Percentiles rank a stretch among this genome's conserved stretches.
Conservation (phyloP, 2,113 vertebrate genomes). For the Falco punctatus region DNA sequence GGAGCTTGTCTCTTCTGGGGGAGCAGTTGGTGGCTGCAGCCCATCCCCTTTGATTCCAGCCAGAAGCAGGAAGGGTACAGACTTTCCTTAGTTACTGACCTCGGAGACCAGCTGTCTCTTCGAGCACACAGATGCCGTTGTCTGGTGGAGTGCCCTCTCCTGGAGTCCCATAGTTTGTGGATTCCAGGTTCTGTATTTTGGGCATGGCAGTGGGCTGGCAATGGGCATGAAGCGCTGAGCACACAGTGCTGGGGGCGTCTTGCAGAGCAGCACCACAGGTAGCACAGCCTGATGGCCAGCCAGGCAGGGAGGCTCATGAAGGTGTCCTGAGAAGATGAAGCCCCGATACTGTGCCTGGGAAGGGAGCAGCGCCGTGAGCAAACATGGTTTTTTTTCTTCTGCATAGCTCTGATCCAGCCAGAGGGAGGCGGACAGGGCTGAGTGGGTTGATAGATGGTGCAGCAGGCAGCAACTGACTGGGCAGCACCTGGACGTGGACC, state of each 20-base stretch:
- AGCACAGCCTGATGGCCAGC: slow-evolving; percentile 64
- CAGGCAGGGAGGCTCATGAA: background rate
- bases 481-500: background rate
- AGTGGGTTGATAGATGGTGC: background rate
- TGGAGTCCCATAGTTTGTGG: no score
- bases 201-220: slow-evolving; percentile 58
- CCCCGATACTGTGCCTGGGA: slow-evolving; percentile 58
- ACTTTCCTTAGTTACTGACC: background rate
- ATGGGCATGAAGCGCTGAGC: slow-evolving; percentile 70
- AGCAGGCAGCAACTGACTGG: background rate
- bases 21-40: no score
- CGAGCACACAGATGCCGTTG: background rate
- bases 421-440: slow-evolving; percentile 65
- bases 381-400: background rate
- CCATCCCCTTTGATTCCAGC: fast-evolving
- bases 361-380: background rate
- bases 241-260: slow-evolving; percentile 63
- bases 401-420: slow-evolving; percentile 46
- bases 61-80: background rate
- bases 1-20: background rate
- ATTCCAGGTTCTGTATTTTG: background rate
- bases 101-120: background rate
- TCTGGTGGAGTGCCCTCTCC: background rate
- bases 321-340: slow-evolving; percentile 70
- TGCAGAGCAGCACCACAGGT: slow-evolving; percentile 68